Evolutionary conservation across 2,113 vertebrate species (phyloP).

Genomic region (Lepisosteus osseus): DNA sequence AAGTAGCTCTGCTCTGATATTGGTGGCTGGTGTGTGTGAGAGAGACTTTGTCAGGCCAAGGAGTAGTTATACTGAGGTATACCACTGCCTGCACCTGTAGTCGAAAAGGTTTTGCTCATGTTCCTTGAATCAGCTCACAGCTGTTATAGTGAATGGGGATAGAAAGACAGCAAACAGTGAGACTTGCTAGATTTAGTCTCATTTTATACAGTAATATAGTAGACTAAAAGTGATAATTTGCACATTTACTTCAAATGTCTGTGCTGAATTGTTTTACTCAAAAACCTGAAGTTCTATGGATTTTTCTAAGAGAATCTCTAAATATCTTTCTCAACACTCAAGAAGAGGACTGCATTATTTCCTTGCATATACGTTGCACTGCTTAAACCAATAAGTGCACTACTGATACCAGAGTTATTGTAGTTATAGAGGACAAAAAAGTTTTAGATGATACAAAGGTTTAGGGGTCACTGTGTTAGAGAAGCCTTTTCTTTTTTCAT

Average conservation of each 20-base stretch:
- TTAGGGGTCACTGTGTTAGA: constrained; percentile 67
- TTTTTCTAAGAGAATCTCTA: constrained; percentile 53
- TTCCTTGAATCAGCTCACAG: constrained; percentile 43
- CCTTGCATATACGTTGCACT: constrained; percentile 79
- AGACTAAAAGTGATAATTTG: constrained; percentile 64
- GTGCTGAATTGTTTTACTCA: constrained; percentile 67
- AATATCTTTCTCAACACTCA: constrained; percentile 57
- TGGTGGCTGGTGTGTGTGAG: constrained; percentile 45
- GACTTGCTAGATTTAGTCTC: constrained; percentile 40
- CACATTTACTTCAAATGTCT: constrained; percentile 72
- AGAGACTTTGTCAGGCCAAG: constrained; percentile 36
- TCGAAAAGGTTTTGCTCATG: constrained; percentile 52
- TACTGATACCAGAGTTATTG: constrained; percentile 78
- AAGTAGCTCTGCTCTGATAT: constrained; percentile 49
- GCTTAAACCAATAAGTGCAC: constrained; percentile 80
- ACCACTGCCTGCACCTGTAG: constrained; percentile 61
- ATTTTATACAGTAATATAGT: constrained; percentile 39
- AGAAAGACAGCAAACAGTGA: constrained; percentile 40
- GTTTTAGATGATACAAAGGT: constrained; percentile 60
- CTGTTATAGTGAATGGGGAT: constrained; percentile 48
- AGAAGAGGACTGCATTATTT: constrained; percentile 78
- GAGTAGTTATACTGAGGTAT: constrained; percentile 31
- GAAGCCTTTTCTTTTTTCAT: constrained; percentile 55
- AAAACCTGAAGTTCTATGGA: constrained; percentile 58
- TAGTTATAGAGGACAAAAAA: constrained; percentile 66